phyloP scores from a whole-genome alignment of 2,888 invertebrate genomes.

The Drosophila neonasuta region DNA sequence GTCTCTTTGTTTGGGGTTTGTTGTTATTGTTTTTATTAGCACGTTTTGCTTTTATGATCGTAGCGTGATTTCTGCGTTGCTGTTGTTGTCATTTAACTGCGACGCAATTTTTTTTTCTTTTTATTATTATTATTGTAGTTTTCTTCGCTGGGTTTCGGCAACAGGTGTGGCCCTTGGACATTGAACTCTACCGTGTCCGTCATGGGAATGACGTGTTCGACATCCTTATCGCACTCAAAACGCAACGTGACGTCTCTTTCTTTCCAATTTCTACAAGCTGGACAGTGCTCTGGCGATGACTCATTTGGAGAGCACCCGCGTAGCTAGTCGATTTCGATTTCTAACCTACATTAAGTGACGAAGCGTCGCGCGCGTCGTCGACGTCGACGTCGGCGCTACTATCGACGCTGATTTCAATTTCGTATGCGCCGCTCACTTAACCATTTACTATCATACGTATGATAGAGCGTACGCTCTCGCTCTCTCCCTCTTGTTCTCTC shows the following conservation, averaged over 20 bases:
- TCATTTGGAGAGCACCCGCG: constrained; percentile 54
- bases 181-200: constrained; percentile 60
- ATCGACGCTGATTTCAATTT: constrained; percentile 26
- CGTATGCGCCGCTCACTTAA: constrained; percentile 43
- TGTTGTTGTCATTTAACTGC: constrained; percentile 59
- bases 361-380: constrained; percentile 17
- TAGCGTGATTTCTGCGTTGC: constrained; percentile 67
- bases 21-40: constrained; percentile 68
- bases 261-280: constrained; percentile 20
- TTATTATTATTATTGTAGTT: constrained; percentile 48
- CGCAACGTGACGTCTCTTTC: constrained; percentile 52
- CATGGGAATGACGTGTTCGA: constrained; percentile 67
- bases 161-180: constrained; percentile 76
- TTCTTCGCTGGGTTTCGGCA: constrained; percentile 58
- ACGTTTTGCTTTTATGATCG: constrained; percentile 71
- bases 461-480: no score
- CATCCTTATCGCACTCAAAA: constrained; percentile 62
- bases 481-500: constrained; percentile 13
- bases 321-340: constrained; percentile 40
- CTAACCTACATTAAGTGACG: constrained; percentile 60
- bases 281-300: constrained; percentile 39
- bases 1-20: constrained; percentile 14
- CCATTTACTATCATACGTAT: constrained; percentile 20
- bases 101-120: constrained; percentile 55
- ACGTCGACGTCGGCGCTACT: constrained; percentile 1